These are phyloP conservation scores for Lasiurus cinereus DNA, from an alignment of 2,113 vertebrate species.

Conservation along the genomic window DNA sequence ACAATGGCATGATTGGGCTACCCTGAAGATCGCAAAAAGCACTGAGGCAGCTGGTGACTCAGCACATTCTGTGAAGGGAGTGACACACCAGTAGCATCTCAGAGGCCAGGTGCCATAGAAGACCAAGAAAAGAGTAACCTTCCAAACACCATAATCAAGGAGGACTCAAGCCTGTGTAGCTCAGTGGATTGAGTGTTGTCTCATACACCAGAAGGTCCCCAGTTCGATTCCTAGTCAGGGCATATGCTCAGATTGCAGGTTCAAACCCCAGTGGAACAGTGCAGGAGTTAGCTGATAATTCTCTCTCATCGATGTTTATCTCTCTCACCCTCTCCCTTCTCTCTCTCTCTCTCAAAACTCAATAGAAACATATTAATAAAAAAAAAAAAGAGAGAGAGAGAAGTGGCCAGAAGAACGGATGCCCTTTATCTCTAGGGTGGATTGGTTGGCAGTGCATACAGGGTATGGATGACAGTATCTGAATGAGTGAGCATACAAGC, in stretches of 20 bases:
- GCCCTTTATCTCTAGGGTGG: background rate
- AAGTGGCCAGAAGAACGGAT: background rate
- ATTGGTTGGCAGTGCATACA: background rate
- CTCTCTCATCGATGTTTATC: too few relatives aligned
- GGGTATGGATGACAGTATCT: background rate
- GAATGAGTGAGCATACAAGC: background rate
- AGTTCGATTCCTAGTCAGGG: too few relatives aligned
- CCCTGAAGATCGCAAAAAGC: background rate
- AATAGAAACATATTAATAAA: too few relatives aligned
- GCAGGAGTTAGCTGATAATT: too few relatives aligned
- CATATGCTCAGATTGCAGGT: too few relatives aligned
- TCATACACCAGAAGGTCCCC: too few relatives aligned
- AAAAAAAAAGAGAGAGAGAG: background rate
- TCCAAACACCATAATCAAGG: background rate
- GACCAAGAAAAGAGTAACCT: background rate
- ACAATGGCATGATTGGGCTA: background rate
- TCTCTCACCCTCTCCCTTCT: too few relatives aligned
- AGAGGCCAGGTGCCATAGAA: background rate
- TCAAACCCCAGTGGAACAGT: too few relatives aligned
- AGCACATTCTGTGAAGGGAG: background rate
- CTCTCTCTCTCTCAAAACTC: too few relatives aligned
- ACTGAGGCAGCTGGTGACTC: background rate
- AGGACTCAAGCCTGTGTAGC: too few relatives aligned
- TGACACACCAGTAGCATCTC: background rate
- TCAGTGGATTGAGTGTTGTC: too few relatives aligned